phyloP scores from a whole-genome alignment of 2,113 vertebrate species.

The Apistogramma diplotaenia region DNA sequence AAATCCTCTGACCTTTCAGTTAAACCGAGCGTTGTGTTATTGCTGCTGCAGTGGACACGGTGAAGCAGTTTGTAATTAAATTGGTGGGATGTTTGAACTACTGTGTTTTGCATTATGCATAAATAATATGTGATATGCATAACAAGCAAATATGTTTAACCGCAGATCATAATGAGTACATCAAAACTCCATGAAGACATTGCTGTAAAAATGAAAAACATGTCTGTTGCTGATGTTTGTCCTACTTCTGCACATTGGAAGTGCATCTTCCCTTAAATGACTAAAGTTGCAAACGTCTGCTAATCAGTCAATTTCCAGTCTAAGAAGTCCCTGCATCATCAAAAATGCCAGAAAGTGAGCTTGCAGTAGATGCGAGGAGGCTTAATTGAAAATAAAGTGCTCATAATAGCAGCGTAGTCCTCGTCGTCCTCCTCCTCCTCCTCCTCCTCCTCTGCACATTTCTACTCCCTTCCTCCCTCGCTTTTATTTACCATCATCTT shows the following conservation, averaged over 20 bases:
- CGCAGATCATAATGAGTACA: background rate
- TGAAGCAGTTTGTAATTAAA: background rate
- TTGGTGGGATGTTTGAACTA: background rate
- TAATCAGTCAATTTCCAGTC: slow-evolving; percentile 70
- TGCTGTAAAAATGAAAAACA: background rate
- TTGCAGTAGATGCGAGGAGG: slow-evolving; percentile 35
- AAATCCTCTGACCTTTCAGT: too few species aligned
- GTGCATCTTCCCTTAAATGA: slow-evolving; percentile 50
- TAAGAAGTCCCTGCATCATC: slow-evolving; percentile 73
- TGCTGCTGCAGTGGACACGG: too few species aligned
- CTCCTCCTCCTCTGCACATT: background rate
- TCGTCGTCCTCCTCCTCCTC: slow-evolving; percentile 5
- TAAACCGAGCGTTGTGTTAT: background rate
- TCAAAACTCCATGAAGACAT: background rate
- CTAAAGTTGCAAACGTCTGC: slow-evolving; percentile 75
- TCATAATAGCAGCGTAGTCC: slow-evolving; percentile 53
- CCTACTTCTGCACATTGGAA: background rate
- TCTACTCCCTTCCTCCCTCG: slow-evolving; percentile 8
- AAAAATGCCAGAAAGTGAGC: slow-evolving; percentile 67
- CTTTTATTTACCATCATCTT: slow-evolving; percentile 46
- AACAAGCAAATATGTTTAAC: background rate
- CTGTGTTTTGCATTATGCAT: background rate
- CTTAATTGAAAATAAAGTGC: slow-evolving; percentile 78
- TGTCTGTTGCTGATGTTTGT: background rate
- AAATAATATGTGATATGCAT: background rate